Base-by-base conservation (phyloP, 2,888 invertebrate genomes). In the Dendrolimus pini region DNA sequence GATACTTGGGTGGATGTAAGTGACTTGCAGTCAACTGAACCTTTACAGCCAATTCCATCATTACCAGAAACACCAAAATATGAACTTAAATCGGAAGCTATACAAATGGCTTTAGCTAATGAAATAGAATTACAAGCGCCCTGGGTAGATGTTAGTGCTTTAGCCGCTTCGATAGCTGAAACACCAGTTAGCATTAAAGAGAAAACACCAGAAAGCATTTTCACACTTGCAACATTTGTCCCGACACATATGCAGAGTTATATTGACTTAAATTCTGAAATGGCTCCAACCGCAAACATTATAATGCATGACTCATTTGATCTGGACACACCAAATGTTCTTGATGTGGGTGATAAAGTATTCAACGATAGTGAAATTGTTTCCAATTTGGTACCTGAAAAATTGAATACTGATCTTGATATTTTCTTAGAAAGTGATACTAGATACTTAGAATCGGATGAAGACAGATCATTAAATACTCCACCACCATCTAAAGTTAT, bases 41-140 rank as follows among this genome's bases (percentile, higher is more conserved):
- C 74, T 0, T 56, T 73, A 9, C 60, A 66, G 61, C 53, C 66
- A 53, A 62, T 65, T 56, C 60, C 62, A 47, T 30, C 6, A 30
- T 9, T 47, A 47, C 47, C 47, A 7, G 60, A 62, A 1, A 60
- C 60, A n/a, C 60, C 63, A 0, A 85, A 82, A 68, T 69, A 81
- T 54, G 84, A 85, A 68, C 69, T 83, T 1, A 83, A 81, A 71
- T 76, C 85, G 1, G 85, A 85, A 80, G 95, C 95, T 0, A 90
- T 95, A 67, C 94, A 95, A 71, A 80, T 95, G 67, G 94, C 95
- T 6, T 85, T 94, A 67, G 95, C 95, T 0, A 94, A 94, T 52
- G 95, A 95, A 72, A 93, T 95, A 63, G 95, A 95, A 79, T 89
- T 94, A 53, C 94, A 95, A 61, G 93, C 94, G 0, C 93, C 94